phyloP scores from a whole-genome alignment of 2,888 invertebrate species.

The Erebia ligea region DNA sequence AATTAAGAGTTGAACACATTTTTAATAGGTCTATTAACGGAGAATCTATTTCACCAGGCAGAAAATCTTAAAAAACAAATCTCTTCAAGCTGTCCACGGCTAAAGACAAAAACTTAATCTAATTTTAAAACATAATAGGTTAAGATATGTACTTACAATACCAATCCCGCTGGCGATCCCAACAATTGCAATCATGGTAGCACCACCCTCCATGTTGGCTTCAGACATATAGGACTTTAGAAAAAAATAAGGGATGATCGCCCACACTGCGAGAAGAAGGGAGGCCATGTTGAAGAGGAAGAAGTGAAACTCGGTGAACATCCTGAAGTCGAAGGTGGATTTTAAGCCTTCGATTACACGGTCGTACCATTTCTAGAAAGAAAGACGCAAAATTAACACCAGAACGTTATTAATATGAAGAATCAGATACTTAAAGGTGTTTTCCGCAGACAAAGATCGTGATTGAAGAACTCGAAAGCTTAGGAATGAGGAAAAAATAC shows the following conservation, averaged over 20 bases:
- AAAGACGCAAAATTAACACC: not conserved
- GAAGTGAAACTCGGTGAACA: constrained; percentile 92
- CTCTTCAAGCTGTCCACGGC: too few species aligned
- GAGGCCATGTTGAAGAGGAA: constrained; percentile 92
- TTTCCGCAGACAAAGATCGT: too few species aligned
- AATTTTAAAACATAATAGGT: not conserved
- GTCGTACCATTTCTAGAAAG: constrained; percentile 88
- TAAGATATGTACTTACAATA: constrained; percentile 86
- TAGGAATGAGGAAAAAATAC: too few species aligned
- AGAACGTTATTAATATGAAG: too few species aligned
- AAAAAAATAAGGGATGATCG: constrained; percentile 96
- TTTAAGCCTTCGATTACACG: constrained; percentile 86
- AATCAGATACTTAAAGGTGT: too few species aligned
- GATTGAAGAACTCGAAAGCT: too few species aligned
- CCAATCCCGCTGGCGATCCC: constrained; percentile 95
- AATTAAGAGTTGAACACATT: too few species aligned
- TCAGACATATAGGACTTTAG: constrained; percentile 85
- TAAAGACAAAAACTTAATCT: too few species aligned
- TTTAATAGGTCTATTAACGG: too few species aligned
- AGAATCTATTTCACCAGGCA: too few species aligned
- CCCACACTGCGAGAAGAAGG: constrained; percentile 94
- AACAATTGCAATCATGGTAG: constrained; percentile 91
- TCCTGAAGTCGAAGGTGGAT: constrained; percentile 90
- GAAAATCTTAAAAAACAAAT: too few species aligned
- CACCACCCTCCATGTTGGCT: constrained; percentile 86